These are phyloP conservation scores for Muschampia plurimacula DNA, from an alignment of 2,888 invertebrate genomes.

Conservation along the genomic window DNA sequence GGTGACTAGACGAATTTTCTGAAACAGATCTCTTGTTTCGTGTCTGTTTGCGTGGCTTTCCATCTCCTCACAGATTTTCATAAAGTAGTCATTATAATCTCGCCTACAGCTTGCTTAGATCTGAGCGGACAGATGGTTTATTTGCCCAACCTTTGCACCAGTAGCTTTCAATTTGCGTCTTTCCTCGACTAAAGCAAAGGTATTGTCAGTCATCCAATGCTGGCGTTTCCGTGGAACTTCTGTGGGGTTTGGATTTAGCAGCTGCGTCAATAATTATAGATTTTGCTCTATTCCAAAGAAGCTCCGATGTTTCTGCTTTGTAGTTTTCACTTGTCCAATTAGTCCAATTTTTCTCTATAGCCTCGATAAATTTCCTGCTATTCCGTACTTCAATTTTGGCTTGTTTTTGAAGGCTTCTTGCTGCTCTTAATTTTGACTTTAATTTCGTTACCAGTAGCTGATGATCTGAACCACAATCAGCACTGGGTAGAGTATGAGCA, in stretches of 20 bases:
- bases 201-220: constrained; percentile 1
- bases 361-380: background rate
- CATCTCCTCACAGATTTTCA: constrained; percentile 12
- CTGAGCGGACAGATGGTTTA: constrained; percentile 14
- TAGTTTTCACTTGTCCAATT: constrained; percentile 11
- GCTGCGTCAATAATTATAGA: constrained; percentile 12
- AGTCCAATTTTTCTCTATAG: background rate
- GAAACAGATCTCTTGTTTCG: constrained; percentile 7
- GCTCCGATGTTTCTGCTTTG: background rate
- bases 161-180: constrained; percentile 6
- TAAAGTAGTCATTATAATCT: constrained; percentile 17
- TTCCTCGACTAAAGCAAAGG: constrained; percentile 22
- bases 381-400: background rate
- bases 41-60: background rate
- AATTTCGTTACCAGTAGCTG: background rate
- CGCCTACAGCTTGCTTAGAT: constrained; percentile 19
- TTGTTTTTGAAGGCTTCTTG: background rate
- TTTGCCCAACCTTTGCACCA: constrained; percentile 3
- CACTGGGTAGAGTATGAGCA: background rate
- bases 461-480: background rate
- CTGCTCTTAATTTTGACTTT: background rate
- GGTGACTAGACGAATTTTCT: constrained; percentile 6
- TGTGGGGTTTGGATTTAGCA: background rate
- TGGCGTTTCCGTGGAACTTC: background rate
- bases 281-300: constrained; percentile 12